phyloP scores from a whole-genome alignment of 2,113 vertebrate genomes.

The Phyllostomus discolor region DNA sequence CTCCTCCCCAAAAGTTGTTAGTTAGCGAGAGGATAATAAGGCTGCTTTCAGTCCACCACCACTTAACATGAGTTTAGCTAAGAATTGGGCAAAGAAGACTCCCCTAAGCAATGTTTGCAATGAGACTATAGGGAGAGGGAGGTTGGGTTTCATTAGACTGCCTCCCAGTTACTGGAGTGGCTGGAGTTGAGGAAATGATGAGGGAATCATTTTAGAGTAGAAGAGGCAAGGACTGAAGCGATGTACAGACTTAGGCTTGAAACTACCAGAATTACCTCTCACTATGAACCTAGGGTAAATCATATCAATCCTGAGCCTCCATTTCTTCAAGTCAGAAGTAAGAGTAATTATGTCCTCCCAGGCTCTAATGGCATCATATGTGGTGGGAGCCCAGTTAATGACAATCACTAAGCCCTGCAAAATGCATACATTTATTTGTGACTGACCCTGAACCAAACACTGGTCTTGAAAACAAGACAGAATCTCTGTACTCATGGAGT shows the following conservation, averaged over 20 bases:
- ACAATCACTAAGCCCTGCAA: not conserved
- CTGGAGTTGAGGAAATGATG: not conserved
- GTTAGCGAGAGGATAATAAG: not conserved
- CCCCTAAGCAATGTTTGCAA: not conserved
- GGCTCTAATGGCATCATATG: not conserved
- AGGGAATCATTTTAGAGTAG: not conserved
- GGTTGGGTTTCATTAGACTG: fast-evolving
- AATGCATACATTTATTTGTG: not conserved
- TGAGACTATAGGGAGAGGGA: not conserved
- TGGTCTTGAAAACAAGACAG: not conserved
- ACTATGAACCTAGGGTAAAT: not conserved
- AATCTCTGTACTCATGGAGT: not conserved
- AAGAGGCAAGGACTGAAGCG: not conserved
- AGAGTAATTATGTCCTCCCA: not conserved
- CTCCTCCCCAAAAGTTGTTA: not conserved
- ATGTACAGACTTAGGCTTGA: not conserved
- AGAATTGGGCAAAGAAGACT: not conserved
- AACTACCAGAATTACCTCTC: not conserved
- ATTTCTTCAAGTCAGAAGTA: not conserved
- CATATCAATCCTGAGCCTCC: not conserved
- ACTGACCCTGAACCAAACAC: not conserved
- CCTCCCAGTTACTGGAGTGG: not conserved
- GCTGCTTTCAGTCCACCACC: not conserved
- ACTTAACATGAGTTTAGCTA: not conserved
- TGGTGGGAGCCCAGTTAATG: fast-evolving